Percentiles rank a stretch among this genome's conserved stretches.
Conservation (phyloP, 2,888 invertebrate genomes). For the Brenthis hecate region DNA sequence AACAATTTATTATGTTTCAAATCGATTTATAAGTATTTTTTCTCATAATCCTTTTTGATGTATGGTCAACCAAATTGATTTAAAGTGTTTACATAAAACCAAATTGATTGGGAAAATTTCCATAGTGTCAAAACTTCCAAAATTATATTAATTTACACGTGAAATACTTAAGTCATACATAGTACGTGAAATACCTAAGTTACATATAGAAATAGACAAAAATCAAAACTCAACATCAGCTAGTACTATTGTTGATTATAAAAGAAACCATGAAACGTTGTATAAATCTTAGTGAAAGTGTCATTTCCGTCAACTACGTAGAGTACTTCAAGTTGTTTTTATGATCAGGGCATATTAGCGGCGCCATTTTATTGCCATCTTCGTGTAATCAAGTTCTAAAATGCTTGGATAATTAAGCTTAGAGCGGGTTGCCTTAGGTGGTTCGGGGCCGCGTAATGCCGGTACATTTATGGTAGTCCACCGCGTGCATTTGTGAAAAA, state of each 20-base stretch:
- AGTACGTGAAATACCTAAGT: neutral
- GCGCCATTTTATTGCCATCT: conserved; percentile 51
- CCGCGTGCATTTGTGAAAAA: conserved; percentile 72
- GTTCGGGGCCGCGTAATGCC: conserved; percentile 70
- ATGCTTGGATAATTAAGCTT: conserved; percentile 71
- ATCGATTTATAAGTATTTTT: too few relatives aligned
- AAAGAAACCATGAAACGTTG: neutral
- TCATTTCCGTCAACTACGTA: conserved; percentile 23
- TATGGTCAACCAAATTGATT: too few relatives aligned
- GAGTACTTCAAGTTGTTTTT: conserved; percentile 35
- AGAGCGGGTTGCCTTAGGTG: conserved; percentile 68
- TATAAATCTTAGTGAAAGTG: conserved; percentile 39
- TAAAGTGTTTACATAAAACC: too few relatives aligned
- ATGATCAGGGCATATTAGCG: conserved; percentile 40
- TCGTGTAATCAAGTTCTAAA: conserved; percentile 64
- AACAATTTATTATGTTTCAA: too few relatives aligned
- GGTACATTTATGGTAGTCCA: conserved; percentile 67
- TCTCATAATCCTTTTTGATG: too few relatives aligned
- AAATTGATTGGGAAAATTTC: too few relatives aligned
- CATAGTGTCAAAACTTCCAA: too few relatives aligned
- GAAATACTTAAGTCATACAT: neutral
- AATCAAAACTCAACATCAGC: neutral
- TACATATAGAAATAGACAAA: conserved; percentile 1
- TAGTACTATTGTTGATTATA: neutral
- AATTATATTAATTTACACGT: too few relatives aligned